Percentiles rank a stretch among this genome's conserved stretches.
These are phyloP conservation scores for Colaptes auratus DNA, from an alignment of 2,113 vertebrate species.

Conservation along the genomic window DNA sequence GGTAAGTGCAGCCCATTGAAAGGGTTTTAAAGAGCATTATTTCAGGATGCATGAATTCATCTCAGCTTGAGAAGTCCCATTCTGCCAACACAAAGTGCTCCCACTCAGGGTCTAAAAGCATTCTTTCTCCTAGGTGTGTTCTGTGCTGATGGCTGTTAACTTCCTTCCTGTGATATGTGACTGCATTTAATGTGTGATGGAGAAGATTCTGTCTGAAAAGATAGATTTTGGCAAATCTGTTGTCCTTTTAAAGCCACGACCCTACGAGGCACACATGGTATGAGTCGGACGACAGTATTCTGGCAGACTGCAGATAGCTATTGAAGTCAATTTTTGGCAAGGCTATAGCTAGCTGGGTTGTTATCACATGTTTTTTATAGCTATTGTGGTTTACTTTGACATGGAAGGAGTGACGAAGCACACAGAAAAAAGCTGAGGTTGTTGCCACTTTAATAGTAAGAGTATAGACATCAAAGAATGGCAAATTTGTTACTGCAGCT, in stretches of 20 bases:
- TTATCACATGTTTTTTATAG: conserved; percentile 14
- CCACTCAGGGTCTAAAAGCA: not conserved
- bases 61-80: not conserved
- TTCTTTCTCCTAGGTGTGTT: not conserved
- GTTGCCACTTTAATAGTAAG: not conserved
- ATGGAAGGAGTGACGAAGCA: not conserved
- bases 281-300: not conserved
- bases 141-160: not conserved
- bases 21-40: not conserved
- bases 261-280: conserved; percentile 2
- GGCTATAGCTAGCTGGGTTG: conserved; percentile 3
- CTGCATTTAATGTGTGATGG: not conserved
- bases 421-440: not conserved
- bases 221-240: conserved; percentile 23
- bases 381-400: conserved; percentile 15
- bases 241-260: conserved; percentile 25
- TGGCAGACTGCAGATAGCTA: conserved; percentile 5
- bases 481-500: not conserved
- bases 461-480: not conserved
- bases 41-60: not conserved
- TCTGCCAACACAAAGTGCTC: not conserved
- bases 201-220: conserved; percentile 1
- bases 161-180: not conserved
- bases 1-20: not conserved
- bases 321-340: conserved; percentile 35